These are phyloP conservation scores for Drosophila fuyamai DNA, from an alignment of 1,140 invertebrate species.

Conservation along the genomic window DNA sequence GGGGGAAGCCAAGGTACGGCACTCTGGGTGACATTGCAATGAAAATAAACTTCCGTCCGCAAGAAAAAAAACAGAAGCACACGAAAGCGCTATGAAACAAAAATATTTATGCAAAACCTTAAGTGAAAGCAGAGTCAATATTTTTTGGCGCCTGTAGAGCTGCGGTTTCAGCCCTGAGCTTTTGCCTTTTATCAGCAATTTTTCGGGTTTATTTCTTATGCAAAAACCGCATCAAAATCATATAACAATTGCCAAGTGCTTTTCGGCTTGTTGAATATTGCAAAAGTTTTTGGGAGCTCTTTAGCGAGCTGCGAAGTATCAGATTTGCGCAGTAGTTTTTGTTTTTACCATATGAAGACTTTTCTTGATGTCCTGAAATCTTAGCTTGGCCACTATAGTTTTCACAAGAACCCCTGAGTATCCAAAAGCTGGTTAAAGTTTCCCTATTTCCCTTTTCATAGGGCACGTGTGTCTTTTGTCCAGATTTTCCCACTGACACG, in stretches of 20 bases:
- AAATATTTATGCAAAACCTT: constrained; percentile 75
- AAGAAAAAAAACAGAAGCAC: constrained; percentile 10
- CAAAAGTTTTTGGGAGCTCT: constrained; percentile 14
- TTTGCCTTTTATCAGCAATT: constrained; percentile 32
- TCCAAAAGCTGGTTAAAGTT: constrained; percentile 13
- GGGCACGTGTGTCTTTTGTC: constrained; percentile 38
- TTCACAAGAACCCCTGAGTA: neutral
- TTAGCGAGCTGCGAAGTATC: neutral
- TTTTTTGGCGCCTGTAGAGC: constrained; percentile 49
- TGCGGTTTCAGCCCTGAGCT: constrained; percentile 3
- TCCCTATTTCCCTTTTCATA: constrained; percentile 19
- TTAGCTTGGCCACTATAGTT: neutral
- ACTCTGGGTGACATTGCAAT: constrained; percentile 63
- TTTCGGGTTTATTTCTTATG: constrained; percentile 61
- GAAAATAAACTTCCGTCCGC: constrained; percentile 58
- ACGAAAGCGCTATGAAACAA: constrained; percentile 54
- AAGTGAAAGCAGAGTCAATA: constrained; percentile 63
- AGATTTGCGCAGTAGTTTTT: neutral
- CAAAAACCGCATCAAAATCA: constrained; percentile 52
- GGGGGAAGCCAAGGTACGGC: constrained; percentile 15
- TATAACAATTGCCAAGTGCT: constrained; percentile 35
- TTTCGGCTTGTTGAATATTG: constrained; percentile 14
- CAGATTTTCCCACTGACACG: constrained; percentile 31
- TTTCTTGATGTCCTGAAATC: neutral
- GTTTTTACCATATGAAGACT: constrained; percentile 8